Conservation (phyloP, 1,140 invertebrate species). For the Amphibalanus amphitrite region DNA sequence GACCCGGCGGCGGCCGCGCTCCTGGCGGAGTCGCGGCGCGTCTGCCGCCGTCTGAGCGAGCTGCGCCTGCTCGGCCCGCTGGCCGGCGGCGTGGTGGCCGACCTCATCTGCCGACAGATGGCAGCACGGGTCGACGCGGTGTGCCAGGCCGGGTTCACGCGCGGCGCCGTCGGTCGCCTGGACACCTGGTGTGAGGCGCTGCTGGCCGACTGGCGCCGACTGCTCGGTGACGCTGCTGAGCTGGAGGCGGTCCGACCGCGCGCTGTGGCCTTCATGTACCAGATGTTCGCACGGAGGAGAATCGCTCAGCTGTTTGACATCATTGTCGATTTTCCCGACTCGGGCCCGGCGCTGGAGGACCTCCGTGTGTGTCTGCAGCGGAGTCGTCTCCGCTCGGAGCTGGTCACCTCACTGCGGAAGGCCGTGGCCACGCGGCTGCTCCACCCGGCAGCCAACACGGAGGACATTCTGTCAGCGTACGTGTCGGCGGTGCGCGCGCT, state of each 20-base stretch:
- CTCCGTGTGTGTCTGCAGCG: constrained; percentile 65
- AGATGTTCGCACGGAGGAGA: constrained; percentile 67
- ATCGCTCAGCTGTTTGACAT: constrained; percentile 90
- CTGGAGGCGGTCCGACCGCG: not conserved
- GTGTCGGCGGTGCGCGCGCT: constrained; percentile 85
- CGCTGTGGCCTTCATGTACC: constrained; percentile 39
- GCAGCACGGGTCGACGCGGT: not conserved
- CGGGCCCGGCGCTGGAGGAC: constrained; percentile 79
- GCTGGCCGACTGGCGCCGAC: not conserved
- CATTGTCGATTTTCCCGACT: constrained; percentile 92
- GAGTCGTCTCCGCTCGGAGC: constrained; percentile 56
- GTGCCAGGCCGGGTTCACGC: not conserved
- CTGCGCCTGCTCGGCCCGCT: not conserved
- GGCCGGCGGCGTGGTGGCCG: not conserved
- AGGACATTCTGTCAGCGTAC: constrained; percentile 91
- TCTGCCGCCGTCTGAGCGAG: not conserved
- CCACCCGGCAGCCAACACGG: constrained; percentile 90
- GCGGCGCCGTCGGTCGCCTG: not conserved
- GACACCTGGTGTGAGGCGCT: not conserved
- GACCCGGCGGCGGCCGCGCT: not conserved
- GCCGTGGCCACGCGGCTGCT: constrained; percentile 56
- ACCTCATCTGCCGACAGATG: constrained; percentile 1
- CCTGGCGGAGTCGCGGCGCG: not conserved
- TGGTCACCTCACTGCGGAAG: constrained; percentile 25
- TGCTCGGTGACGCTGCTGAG: not conserved